Evolutionary conservation across 64 coral and sea anemone species (phyloP), one percentile per base, ranked within the genome.

Genomic region (Pachyseris speciosa): DNA sequence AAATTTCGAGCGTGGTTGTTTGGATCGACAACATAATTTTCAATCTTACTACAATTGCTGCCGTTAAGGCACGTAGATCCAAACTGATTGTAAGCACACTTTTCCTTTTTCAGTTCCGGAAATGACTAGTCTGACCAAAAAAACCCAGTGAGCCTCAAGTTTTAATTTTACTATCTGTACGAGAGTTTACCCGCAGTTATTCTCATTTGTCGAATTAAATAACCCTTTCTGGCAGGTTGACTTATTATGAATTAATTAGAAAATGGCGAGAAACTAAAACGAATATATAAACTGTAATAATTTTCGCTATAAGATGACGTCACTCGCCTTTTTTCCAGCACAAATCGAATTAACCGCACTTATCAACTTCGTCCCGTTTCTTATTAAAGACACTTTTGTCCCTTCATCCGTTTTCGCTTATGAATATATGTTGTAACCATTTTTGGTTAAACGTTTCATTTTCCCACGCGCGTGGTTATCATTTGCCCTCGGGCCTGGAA

Each of bases 171-270:
- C 32, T 32, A 81, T 63, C 55, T 81, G 32, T 36, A 22, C 12
- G 77, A 38, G 26, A 19, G 31, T 63, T 81, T 61, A 40, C 77
- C 77, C 33, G 53, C 77, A 26, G 29, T 26, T 60, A 40, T 81
- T 81, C 17, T 81, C 36, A 81, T 81, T 81, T 81, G 53, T 81
- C 75, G 48, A 79, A 79, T 79, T 79, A 79, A 79, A 79, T 79
- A 57, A 57, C 29, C 49, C 75, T 79, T 37, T 25, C 20, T 61
- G 9, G 77, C 77, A 81, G 77, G 77, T 81, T 61, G 33, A 26
- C 77, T 61, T 81, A 63, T 61, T 55, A 81, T 58, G 77, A 81
- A 81, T 81, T 81, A 33, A 81, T 81, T 63, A 81, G 34, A 57
- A 63, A 81, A 81, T 58, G 32, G 53, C 77, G 33, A 81, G 77